A percentile compares a stretch with the other conserved stretches of the same genome.
These are phyloP conservation scores for Volucella inflata DNA, from an alignment of 2,888 invertebrate genomes.

Conservation along the genomic window DNA sequence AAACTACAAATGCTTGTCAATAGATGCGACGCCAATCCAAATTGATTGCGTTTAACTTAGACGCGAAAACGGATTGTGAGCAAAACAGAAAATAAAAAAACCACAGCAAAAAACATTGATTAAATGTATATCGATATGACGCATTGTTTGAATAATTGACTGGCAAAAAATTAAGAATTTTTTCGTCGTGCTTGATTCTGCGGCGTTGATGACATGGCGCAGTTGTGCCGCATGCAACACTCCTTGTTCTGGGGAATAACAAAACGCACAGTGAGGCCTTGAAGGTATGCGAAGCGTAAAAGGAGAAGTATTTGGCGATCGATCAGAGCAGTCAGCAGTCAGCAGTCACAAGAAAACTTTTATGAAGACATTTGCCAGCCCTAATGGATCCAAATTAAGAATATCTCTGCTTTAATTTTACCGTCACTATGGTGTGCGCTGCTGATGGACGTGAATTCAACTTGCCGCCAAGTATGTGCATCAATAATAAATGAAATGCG, in stretches of 20 bases:
- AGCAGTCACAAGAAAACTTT: conserved; percentile 62
- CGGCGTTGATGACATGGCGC: conserved; percentile 73
- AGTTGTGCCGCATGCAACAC: conserved; percentile 69
- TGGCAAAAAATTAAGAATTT: conserved; percentile 72
- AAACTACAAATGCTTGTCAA: conserved; percentile 37
- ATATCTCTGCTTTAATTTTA: conserved; percentile 69
- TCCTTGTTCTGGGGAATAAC: conserved; percentile 23
- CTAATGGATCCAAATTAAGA: conserved; percentile 71
- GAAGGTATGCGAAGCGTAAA: conserved; percentile 71
- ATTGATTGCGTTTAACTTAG: conserved; percentile 66
- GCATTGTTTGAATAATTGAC: conserved; percentile 80
- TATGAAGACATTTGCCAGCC: conserved; percentile 73
- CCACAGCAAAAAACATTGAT: conserved; percentile 79
- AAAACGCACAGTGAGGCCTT: conserved; percentile 14
- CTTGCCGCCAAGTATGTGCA: conserved; percentile 67
- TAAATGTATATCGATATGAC: conserved; percentile 84
- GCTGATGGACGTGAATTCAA: conserved; percentile 31
- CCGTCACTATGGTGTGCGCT: conserved; percentile 61
- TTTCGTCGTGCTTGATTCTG: conserved; percentile 58
- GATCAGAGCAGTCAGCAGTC: conserved; percentile 69
- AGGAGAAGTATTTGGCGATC: conserved; percentile 71
- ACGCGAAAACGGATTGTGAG: conserved; percentile 27
- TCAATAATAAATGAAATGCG: conserved; percentile 74
- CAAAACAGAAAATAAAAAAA: conserved; percentile 38
- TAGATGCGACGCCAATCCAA: conserved; percentile 70